Conservation (phyloP, 2,113 vertebrate species). For the Pampusana beccarii region DNA sequence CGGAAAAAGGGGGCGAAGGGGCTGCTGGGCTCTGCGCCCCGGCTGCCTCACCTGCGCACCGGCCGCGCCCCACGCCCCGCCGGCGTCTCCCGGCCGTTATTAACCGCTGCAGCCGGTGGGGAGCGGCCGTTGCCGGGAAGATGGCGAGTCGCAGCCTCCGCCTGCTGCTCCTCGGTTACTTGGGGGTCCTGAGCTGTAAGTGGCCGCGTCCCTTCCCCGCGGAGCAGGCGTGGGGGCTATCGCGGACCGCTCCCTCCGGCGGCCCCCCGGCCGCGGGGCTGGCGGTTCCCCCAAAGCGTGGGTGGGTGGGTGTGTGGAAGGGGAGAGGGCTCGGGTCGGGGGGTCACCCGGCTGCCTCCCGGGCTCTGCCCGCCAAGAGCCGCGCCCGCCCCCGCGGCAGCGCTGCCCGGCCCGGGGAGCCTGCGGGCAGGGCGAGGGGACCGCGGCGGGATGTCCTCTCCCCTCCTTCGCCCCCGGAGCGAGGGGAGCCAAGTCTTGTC, state of each 20-base stretch:
- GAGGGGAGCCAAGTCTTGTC: neutral
- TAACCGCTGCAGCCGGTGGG: neutral
- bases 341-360: too few species aligned
- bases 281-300: too few species aligned
- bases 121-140: slow-evolving; percentile 17
- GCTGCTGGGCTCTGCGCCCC: too few species aligned
- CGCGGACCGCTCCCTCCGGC: neutral
- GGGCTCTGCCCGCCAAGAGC: neutral
- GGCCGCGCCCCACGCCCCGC: neutral
- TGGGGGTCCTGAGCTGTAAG: slow-evolving; percentile 65
- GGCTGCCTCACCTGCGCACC: neutral
- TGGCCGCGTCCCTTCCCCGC: neutral
- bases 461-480: neutral
- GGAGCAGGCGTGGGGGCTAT: neutral
- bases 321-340: too few species aligned
- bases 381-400: neutral
- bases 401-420: neutral
- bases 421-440: too few species aligned
- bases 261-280: neutral
- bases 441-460: accelerated
- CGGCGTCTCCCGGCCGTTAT: neutral
- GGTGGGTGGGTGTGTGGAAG: neutral
- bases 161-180: slow-evolving; percentile 7
- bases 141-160: slow-evolving; percentile 41
- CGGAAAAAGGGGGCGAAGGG: too few species aligned